Evolutionary conservation across 2,888 invertebrate species (phyloP).

Genomic region (Candidula unifasciata): DNA sequence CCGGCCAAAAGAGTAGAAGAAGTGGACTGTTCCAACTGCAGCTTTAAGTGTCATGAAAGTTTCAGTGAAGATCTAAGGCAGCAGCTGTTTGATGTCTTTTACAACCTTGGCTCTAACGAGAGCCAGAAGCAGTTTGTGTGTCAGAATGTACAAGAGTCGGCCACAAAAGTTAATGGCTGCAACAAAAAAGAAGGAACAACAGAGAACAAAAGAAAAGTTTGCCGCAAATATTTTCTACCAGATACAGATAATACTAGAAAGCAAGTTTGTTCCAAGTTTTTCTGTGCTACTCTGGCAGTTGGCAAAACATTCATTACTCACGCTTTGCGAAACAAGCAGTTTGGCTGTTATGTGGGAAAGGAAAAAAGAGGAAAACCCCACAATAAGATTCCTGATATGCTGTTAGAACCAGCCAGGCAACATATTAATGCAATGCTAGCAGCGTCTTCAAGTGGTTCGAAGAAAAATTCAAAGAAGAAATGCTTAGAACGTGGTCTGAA

Average conservation of each 20-base stretch:
- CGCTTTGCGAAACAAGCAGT: constrained; percentile 32
- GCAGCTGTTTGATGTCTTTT: constrained; percentile 39
- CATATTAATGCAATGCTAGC: constrained; percentile 35
- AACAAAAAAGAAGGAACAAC: constrained; percentile 13
- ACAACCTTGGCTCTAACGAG: constrained; percentile 40
- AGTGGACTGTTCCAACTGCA: constrained; percentile 33
- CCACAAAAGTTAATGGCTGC: constrained; percentile 23
- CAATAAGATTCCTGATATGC: constrained; percentile 32
- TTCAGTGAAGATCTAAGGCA: constrained; percentile 16
- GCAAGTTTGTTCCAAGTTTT: constrained; percentile 45
- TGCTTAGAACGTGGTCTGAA: constrained; percentile 31
- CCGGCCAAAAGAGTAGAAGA: constrained; percentile 33
- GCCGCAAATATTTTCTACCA: constrained; percentile 41
- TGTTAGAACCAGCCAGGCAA: constrained; percentile 37
- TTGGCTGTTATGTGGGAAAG: constrained; percentile 43
- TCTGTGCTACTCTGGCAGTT: constrained; percentile 35
- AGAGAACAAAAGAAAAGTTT: constrained; percentile 41
- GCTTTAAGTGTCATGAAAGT: constrained; percentile 38
- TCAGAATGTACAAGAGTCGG: constrained; percentile 34
- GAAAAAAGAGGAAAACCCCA: constrained; percentile 44
- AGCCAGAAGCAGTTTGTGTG: constrained; percentile 47
- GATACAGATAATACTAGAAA: constrained; percentile 43
- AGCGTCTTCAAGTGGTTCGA: not conserved
- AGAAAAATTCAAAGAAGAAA: constrained; percentile 38
- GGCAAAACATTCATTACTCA: constrained; percentile 43